A percentile compares a stretch with the other conserved stretches of the same genome.
phyloP scores from a whole-genome alignment of 2,888 invertebrate genomes.

The Ophion slaviceki region DNA sequence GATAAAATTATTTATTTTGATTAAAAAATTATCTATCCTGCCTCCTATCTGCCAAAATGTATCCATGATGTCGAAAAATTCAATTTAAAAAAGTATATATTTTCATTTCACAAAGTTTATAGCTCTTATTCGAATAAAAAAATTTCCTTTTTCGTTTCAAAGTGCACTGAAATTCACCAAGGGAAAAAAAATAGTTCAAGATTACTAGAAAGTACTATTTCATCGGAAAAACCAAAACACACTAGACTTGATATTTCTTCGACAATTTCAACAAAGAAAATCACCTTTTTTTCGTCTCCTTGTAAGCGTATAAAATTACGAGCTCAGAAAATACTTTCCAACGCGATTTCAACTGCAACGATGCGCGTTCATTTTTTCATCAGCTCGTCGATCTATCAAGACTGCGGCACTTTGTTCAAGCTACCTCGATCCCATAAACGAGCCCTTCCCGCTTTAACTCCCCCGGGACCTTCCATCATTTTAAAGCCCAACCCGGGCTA shows the following conservation, averaged over 20 bases:
- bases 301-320: background rate
- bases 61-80: too few species aligned
- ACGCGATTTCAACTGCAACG: constrained; percentile 11
- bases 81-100: too few species aligned
- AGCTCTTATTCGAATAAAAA: too few species aligned
- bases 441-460: constrained; percentile 69
- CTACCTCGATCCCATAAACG: constrained; percentile 54
- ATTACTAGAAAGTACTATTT: too few species aligned
- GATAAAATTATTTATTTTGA: too few species aligned
- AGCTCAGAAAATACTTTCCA: constrained; percentile 7
- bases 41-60: too few species aligned
- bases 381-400: constrained; percentile 29
- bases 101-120: too few species aligned
- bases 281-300: background rate
- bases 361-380: constrained; percentile 6
- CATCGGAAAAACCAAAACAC: too few species aligned
- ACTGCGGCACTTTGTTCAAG: constrained; percentile 21
- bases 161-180: too few species aligned
- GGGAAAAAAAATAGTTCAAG: too few species aligned
- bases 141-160: too few species aligned
- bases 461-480: constrained; percentile 81
- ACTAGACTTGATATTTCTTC: background rate
- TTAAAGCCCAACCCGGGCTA: constrained; percentile 77
- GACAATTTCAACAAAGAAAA: background rate
- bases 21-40: too few species aligned